Percentiles rank a stretch among this genome's conserved stretches.
These are phyloP conservation scores for Dryobates pubescens DNA, from an alignment of 2,797 vertebrate species.

Conservation along the genomic window DNA sequence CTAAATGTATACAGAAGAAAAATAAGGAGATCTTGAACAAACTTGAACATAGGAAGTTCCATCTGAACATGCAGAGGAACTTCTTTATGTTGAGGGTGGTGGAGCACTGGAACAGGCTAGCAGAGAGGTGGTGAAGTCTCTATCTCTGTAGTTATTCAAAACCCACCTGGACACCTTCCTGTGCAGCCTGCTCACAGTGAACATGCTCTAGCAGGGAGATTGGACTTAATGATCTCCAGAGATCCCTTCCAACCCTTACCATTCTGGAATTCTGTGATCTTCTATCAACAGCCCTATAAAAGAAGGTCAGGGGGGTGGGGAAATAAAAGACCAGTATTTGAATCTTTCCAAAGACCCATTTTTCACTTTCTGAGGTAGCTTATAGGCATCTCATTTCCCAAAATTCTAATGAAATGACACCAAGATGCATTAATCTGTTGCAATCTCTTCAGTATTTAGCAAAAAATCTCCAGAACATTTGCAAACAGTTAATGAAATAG, in stretches of 20 bases:
- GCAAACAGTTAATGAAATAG: neutral
- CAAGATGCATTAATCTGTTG: no score
- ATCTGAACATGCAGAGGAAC: no score
- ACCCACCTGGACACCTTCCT: no score
- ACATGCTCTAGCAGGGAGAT: no score
- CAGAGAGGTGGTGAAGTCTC: no score
- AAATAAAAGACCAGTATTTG: neutral
- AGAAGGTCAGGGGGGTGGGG: neutral
- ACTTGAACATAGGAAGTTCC: no score
- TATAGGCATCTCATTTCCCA: neutral
- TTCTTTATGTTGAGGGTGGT: no score
- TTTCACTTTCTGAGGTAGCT: neutral
- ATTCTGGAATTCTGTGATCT: neutral
- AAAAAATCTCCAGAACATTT: neutral
- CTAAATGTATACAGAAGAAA: neutral
- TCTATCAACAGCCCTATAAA: neutral
- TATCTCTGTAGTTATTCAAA: no score
- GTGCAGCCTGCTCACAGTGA: no score
- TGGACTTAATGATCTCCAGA: no score
- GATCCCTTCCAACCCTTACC: no score
- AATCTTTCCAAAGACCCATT: neutral
- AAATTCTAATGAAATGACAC: neutral
- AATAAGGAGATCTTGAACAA: neutral
- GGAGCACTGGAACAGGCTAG: no score
- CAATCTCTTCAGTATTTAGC: neutral